Conservation (phyloP, 2,113 vertebrate species). For the Pimephales promelas region DNA sequence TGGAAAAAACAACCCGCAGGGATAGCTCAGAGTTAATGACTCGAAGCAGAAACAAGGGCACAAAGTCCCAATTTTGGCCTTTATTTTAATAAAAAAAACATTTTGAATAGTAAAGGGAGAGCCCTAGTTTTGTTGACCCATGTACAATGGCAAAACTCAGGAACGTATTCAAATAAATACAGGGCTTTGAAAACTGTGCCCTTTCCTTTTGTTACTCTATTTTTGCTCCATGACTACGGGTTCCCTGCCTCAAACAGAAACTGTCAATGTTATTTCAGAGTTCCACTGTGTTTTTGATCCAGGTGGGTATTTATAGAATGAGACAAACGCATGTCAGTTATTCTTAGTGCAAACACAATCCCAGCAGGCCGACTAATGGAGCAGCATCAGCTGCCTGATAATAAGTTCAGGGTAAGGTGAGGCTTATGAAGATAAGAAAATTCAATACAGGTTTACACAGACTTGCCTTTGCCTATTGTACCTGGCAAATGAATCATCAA, state of each 20-base stretch:
- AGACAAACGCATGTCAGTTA: constrained; percentile 35
- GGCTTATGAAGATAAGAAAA: constrained; percentile 30
- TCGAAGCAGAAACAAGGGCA: constrained; percentile 23
- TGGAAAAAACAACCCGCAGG: constrained; percentile 52
- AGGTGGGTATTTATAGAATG: constrained; percentile 57
- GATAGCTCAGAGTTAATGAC: constrained; percentile 47
- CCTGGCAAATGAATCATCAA: constrained; percentile 16
- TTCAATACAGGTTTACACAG: constrained; percentile 20
- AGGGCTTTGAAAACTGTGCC: constrained; percentile 41
- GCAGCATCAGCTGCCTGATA: constrained; percentile 19
- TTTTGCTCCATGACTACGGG: constrained; percentile 49
- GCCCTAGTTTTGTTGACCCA: constrained; percentile 37
- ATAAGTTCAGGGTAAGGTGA: constrained; percentile 25
- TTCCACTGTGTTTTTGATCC: constrained; percentile 50
- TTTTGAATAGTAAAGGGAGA: constrained; percentile 15
- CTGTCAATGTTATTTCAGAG: constrained; percentile 53
- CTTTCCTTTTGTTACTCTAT: constrained; percentile 54
- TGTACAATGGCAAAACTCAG: constrained; percentile 40
- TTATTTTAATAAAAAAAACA: constrained; percentile 6
- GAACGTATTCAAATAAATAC: constrained; percentile 48
- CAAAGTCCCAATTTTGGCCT: constrained; percentile 18
- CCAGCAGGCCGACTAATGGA: constrained; percentile 24
- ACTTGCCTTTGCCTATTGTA: constrained; percentile 14
- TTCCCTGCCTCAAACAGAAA: constrained; percentile 47
- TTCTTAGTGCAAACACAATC: constrained; percentile 38